Percentiles rank a stretch among this genome's conserved stretches.
Evolutionary conservation across 2,113 vertebrate species (phyloP).

Genomic region (Salvelinus namaycush): DNA sequence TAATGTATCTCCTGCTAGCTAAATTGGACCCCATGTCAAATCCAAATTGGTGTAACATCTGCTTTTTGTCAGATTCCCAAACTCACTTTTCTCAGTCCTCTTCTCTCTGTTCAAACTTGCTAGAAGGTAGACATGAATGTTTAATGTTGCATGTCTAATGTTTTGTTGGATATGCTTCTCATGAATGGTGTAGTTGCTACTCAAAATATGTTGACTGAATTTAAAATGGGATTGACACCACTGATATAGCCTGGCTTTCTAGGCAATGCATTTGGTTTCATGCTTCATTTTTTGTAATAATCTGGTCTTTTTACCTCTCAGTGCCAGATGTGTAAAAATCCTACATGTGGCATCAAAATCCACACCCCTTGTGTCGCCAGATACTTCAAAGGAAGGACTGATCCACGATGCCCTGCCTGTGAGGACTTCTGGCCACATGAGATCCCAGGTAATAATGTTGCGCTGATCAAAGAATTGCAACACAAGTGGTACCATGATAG

Average conservation of each 20-base stretch:
- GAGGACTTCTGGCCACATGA: constrained; percentile 85
- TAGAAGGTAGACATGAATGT: too few species aligned
- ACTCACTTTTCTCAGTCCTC: too few species aligned
- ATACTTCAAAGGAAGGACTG: constrained; percentile 80
- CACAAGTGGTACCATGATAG: too few species aligned
- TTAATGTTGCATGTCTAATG: too few species aligned
- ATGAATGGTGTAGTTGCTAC: too few species aligned
- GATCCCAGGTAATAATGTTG: constrained; percentile 79
- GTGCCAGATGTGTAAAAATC: constrained; percentile 87
- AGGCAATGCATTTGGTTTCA: background rate
- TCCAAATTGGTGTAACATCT: background rate
- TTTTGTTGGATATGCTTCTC: too few species aligned
- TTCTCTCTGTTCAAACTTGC: too few species aligned
- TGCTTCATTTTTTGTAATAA: background rate
- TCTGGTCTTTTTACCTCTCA: constrained; percentile 46
- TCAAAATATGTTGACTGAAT: background rate
- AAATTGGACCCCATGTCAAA: background rate
- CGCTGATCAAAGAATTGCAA: too few species aligned
- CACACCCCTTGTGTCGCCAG: constrained; percentile 87
- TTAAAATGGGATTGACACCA: background rate
- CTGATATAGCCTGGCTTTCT: background rate
- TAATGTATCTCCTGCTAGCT: too few species aligned
- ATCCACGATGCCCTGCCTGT: constrained; percentile 86
- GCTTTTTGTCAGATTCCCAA: too few species aligned
- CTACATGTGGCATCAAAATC: constrained; percentile 81